phyloP scores from a whole-genome alignment of 2,888 invertebrate genomes.

The Heterodera filipjevi region DNA sequence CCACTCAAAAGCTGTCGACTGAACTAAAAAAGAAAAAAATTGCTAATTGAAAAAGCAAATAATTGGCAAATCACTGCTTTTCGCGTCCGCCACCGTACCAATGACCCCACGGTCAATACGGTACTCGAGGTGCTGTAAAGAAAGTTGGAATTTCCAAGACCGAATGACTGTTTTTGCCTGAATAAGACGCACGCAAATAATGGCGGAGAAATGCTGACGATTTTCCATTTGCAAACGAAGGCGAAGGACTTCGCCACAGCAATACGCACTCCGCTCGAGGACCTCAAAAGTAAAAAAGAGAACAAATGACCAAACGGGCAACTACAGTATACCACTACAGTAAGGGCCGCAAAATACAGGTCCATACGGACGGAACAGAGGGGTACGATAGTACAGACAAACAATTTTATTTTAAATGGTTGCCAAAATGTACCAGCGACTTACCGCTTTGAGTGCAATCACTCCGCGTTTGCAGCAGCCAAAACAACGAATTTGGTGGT shows the following conservation, averaged over 20 bases:
- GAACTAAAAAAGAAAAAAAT: slow-evolving; percentile 59
- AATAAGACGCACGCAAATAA: slow-evolving; percentile 39
- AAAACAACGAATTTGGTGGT: slow-evolving; percentile 62
- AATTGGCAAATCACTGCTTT: slow-evolving; percentile 68
- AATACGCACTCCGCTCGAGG: slow-evolving; percentile 77
- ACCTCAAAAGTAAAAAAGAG: slow-evolving; percentile 71
- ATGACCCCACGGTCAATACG: slow-evolving; percentile 77
- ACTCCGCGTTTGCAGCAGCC: slow-evolving; percentile 77
- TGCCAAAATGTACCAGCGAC: slow-evolving; percentile 66
- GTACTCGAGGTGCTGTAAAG: slow-evolving; percentile 74
- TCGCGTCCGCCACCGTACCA: slow-evolving; percentile 71
- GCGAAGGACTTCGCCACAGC: slow-evolving; percentile 66
- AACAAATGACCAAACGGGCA: background rate
- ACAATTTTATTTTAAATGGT: too few species aligned
- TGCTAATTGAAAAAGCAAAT: background rate
- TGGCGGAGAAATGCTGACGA: slow-evolving; percentile 43
- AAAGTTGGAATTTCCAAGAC: background rate
- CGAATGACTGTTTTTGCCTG: slow-evolving; percentile 37
- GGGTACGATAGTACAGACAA: too few species aligned
- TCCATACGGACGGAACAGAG: too few species aligned
- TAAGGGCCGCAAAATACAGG: too few species aligned
- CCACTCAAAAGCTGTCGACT: slow-evolving; percentile 76
- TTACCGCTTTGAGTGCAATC: slow-evolving; percentile 71
- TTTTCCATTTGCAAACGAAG: slow-evolving; percentile 70
- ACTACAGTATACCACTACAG: too few species aligned